Conservation (phyloP, 2,888 invertebrate genomes). For the Alitta virens region DNA sequence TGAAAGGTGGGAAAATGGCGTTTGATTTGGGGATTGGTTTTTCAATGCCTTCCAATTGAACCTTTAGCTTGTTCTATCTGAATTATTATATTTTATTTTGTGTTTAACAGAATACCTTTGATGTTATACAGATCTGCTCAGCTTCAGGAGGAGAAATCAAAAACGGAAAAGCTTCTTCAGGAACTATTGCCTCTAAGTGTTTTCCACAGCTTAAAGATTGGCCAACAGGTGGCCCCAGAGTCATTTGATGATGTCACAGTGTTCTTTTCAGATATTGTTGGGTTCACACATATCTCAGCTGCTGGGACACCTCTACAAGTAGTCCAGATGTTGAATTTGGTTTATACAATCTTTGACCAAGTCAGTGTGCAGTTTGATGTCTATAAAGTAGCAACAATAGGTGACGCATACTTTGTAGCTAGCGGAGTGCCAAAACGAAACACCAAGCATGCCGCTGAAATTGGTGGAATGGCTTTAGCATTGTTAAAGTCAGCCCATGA, state of each 20-base stretch:
- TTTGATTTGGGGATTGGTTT: too few relatives aligned
- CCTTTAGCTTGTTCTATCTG: too few relatives aligned
- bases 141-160: not conserved
- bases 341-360: not conserved
- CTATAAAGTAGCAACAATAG: not conserved
- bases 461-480: not conserved
- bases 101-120: too few relatives aligned
- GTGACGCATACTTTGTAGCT: not conserved
- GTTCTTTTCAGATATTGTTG: not conserved
- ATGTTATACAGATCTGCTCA: not conserved
- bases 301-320: not conserved
- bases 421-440: not conserved
- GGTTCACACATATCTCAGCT: not conserved
- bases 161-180: not conserved
- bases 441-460: not conserved
- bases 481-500: not conserved
- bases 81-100: too few relatives aligned
- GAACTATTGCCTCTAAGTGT: not conserved
- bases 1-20: too few relatives aligned
- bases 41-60: too few relatives aligned
- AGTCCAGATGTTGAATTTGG: not conserved
- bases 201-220: not conserved
- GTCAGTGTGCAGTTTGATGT: not conserved
- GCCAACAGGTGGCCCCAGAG: not conserved
- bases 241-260: not conserved